These are phyloP conservation scores for Oncorhynchus masou DNA, from an alignment of 2,113 vertebrate species.

Conservation along the genomic window DNA sequence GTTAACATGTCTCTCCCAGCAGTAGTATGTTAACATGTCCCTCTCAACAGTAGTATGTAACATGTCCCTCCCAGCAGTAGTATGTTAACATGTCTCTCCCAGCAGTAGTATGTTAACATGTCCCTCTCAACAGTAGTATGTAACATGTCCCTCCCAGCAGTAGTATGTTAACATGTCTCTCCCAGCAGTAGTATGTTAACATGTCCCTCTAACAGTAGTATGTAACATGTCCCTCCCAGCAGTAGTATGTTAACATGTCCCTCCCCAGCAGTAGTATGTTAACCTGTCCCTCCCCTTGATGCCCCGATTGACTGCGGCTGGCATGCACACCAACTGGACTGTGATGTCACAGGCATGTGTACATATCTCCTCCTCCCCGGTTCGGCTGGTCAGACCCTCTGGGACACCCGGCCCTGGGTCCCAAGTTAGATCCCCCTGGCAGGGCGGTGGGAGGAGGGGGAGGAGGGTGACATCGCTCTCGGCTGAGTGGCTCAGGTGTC, in stretches of 20 bases:
- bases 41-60: no score
- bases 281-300: constrained; percentile 34
- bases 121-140: no score
- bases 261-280: neutral
- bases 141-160: no score
- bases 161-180: no score
- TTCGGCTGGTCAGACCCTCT: constrained; percentile 44
- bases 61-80: no score
- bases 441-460: constrained; percentile 7
- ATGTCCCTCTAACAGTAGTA: constrained; percentile 3
- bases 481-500: constrained; percentile 55
- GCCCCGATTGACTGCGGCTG: constrained; percentile 62
- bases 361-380: neutral
- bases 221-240: neutral
- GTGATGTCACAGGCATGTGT: constrained; percentile 59
- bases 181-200: no score
- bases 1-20: no score
- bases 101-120: no score
- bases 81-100: no score
- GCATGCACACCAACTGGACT: constrained; percentile 35
- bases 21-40: no score
- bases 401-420: constrained; percentile 19
- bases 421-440: neutral
- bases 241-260: neutral
- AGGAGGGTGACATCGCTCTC: constrained; percentile 19